Evolutionary conservation across 1,140 invertebrate species (phyloP), one percentile per base, ranked within the genome.

Genomic region (Papilio machaon): DNA sequence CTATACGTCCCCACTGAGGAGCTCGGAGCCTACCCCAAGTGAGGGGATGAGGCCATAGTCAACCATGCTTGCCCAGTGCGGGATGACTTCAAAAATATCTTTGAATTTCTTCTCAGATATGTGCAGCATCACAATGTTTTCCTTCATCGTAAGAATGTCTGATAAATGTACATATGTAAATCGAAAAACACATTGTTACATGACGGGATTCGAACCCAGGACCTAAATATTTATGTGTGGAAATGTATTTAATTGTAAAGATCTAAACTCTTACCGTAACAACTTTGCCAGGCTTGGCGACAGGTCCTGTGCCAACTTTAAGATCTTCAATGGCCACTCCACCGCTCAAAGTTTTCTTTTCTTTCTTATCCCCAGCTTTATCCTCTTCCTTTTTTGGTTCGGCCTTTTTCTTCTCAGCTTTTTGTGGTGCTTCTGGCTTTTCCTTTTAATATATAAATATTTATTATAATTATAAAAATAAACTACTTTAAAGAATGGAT

Each of bases 281-380:
- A 90, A 96, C 96, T 95, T 97, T 97, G 17, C 98, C 98, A 38
- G 94, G 85, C 88, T 97, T 98, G 0, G 97, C 98, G n/a, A 95
- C 91, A 1, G 95, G 93, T 10, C 98, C 98, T 85, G 94, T 95
- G 11, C 98, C 98, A 70, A 96, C 89, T 91, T 96, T 96, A 0
- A 98, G 8, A 83, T 99, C 98, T 90, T 98, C 96, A 83, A 98
- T 93, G 80, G 96, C 94, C 0, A 98, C 96, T 77, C 98, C 98
- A 60, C 97, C 97, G 84, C 96, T 93, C 17, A 98, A 82, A 8
- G 95, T 95, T 85, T 96, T 96, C 88, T 96, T 97, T 81, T 96
- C 95, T 83, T 92, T 95, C 76, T 93, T 93, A 0, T 94, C 82
- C 79, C 85, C 84, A 10, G 80, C 86, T 43, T 87, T 81, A 19